These are phyloP conservation scores for Dromiciops gliroides DNA, from an alignment of 2,113 vertebrate species.

Conservation along the genomic window DNA sequence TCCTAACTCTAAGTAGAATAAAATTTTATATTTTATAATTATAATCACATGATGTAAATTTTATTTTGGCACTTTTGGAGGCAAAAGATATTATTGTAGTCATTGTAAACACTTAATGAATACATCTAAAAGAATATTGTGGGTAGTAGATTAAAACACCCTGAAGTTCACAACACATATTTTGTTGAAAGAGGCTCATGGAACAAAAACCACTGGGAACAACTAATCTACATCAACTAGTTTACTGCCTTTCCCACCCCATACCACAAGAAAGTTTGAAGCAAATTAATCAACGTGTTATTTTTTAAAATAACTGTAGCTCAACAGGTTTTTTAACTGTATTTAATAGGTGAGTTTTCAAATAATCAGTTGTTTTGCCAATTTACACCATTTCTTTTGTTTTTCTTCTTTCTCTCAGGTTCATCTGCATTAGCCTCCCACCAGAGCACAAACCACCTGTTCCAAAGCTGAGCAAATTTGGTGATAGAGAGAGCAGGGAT, in stretches of 20 bases:
- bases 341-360: not conserved
- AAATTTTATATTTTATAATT: not conserved
- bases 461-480: not conserved
- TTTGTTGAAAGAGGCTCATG: not conserved
- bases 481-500: accelerated
- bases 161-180: not conserved
- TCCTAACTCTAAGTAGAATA: not conserved
- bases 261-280: not conserved
- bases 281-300: not conserved
- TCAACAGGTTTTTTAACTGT: not conserved
- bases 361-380: not conserved
- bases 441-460: not conserved
- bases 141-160: not conserved
- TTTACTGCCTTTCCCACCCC: not conserved
- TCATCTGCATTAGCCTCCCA: not conserved
- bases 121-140: not conserved
- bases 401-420: not conserved
- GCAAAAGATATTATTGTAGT: not conserved
- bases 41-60: not conserved
- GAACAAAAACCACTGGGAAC: not conserved
- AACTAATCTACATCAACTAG: not conserved
- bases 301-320: not conserved
- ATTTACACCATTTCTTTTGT: not conserved
- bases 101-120: not conserved
- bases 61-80: not conserved